phyloP scores from a whole-genome alignment of 1,140 invertebrate species.

The Steinernema feltiae region DNA sequence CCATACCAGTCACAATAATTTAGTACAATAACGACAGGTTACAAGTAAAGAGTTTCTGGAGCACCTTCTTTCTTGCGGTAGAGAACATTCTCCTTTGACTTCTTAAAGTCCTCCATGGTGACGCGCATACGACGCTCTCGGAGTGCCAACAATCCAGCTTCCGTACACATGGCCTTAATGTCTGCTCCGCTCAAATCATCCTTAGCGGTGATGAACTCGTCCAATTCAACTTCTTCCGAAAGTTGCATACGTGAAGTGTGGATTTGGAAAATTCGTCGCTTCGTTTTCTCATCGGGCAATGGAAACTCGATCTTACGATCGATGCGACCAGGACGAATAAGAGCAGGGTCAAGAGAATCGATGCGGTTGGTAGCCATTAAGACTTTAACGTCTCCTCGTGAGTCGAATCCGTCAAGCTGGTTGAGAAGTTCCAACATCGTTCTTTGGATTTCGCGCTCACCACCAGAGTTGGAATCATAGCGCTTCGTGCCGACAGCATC shows the following conservation, averaged over 20 bases:
- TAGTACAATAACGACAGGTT: constrained; percentile 58
- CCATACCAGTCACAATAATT: too few species aligned
- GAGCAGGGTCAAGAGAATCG: constrained; percentile 94
- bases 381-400: constrained; percentile 88
- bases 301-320: constrained; percentile 99
- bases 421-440: constrained; percentile 99
- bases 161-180: constrained; percentile 96
- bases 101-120: constrained; percentile 97
- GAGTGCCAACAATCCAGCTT: constrained; percentile 93
- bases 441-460: constrained; percentile 97
- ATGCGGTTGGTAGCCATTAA: constrained; percentile 99
- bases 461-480: constrained; percentile 98
- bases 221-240: constrained; percentile 90
- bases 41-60: constrained; percentile 95
- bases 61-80: constrained; percentile 99
- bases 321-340: constrained; percentile 95
- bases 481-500: constrained; percentile 97
- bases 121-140: constrained; percentile 98
- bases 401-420: constrained; percentile 97
- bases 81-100: constrained; percentile 97
- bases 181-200: constrained; percentile 96
- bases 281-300: constrained; percentile 97
- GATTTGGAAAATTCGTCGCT: constrained; percentile 92
- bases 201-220: constrained; percentile 96
- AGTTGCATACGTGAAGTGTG: constrained; percentile 97